Evolutionary conservation across 1,140 invertebrate species (phyloP).

Genomic region (Steinernema khuongi): DNA sequence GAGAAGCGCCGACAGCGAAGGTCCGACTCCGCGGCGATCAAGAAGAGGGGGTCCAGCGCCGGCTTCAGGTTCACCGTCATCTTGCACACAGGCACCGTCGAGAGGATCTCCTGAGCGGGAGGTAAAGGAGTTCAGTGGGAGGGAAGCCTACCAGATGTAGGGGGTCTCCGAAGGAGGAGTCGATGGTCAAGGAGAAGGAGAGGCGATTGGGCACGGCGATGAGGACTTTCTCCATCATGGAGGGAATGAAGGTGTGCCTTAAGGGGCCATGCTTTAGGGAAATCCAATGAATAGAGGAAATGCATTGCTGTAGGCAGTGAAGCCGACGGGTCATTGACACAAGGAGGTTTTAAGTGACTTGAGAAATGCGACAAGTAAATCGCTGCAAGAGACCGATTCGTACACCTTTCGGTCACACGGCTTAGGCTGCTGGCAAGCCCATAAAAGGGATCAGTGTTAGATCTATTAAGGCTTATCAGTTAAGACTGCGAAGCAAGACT

Average conservation of each 20-base stretch:
- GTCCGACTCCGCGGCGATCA: conserved; percentile 5
- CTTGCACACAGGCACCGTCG: background rate
- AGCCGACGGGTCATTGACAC: no score
- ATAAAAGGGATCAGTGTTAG: no score
- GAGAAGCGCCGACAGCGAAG: background rate
- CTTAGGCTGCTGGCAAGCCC: no score
- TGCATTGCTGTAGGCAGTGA: no score
- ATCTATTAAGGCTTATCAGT: no score
- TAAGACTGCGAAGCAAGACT: no score
- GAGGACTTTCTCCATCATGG: background rate
- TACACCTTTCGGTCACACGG: no score
- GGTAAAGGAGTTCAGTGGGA: background rate
- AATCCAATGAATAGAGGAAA: no score
- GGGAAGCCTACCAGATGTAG: background rate
- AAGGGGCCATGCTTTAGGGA: background rate
- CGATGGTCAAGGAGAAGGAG: background rate
- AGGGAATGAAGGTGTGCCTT: background rate
- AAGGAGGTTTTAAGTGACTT: no score
- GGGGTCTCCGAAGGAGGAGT: background rate
- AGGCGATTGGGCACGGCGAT: background rate
- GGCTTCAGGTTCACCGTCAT: conserved; percentile 9
- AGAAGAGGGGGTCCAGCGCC: background rate
- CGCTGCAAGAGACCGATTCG: no score
- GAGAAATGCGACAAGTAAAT: no score
- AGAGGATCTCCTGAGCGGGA: background rate